phyloP scores from a whole-genome alignment of 2,113 vertebrate genomes.

The Dipodomys spectabilis region DNA sequence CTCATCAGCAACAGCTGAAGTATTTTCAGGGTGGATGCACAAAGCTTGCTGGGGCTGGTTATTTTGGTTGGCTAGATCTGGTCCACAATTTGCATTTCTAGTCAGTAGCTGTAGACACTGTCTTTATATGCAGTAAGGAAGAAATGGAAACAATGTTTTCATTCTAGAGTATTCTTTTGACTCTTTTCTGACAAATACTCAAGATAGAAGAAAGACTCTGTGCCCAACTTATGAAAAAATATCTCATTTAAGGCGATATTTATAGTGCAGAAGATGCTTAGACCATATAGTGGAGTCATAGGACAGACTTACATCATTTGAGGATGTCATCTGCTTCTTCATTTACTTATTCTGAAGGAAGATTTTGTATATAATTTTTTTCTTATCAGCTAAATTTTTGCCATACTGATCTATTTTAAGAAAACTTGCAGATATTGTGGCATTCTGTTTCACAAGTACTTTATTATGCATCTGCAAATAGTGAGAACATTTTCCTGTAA shows the following conservation, averaged over 20 bases:
- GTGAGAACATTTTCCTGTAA: background rate
- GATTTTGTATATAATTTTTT: background rate
- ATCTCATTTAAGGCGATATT: background rate
- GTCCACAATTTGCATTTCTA: background rate
- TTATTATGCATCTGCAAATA: background rate
- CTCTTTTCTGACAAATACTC: background rate
- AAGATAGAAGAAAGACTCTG: background rate
- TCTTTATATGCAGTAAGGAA: background rate
- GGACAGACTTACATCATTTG: background rate
- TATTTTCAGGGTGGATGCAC: no score
- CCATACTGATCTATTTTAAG: background rate
- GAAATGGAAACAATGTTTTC: background rate
- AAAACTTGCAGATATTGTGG: background rate
- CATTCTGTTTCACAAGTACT: background rate
- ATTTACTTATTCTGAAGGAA: conserved; percentile 27
- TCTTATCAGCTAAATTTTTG: conserved; percentile 4
- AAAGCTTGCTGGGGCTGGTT: background rate
- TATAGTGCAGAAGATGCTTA: background rate
- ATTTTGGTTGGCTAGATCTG: background rate
- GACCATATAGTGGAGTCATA: background rate
- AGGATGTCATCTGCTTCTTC: background rate
- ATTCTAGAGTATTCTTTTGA: background rate
- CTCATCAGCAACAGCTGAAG: background rate
- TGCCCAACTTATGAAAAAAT: background rate
- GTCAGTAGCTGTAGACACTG: background rate